Base-by-base conservation (phyloP, 2,888 invertebrate genomes). In the Tanypteryx hageni region DNA sequence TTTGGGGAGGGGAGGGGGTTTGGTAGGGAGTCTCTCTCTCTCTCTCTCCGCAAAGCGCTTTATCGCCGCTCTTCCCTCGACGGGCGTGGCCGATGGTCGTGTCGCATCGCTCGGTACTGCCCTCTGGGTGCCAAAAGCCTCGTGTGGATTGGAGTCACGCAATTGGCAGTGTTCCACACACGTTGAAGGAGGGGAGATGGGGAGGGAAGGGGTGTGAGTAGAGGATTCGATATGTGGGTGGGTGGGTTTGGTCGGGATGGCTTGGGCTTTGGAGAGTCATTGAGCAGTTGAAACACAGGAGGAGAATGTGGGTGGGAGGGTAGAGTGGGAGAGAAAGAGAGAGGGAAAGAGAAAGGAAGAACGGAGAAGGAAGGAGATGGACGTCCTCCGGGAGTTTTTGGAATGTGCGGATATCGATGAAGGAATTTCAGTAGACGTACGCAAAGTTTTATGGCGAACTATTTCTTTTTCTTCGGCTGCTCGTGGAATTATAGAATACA, bases 111-210 rank as follows among this genome's bases (percentile, higher is more conserved):
- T 61, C 61, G 31, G 22, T 59, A 68, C 86, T 89, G 89, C 68
- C 89, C 44, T 89, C 68, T 31, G 86, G 89, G 89, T 89, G 89
- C 89, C 89, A 89, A 89, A 89, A 89, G 58, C 31, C 86, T 18
- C 68, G 86, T 61, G 86, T 86, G 86, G 86, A 86, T 86, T 86
- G 89, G 44, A 89, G 64, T 89, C 89, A 89, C 89, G 89, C 89
- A 64, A 89, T 89, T 89, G 89, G 89, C 89, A 89, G 64, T 56
- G 64, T 44, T 64, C 89, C 89, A 89, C 89, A 44, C 89, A 68
- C 18, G 44, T 13, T 44, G 31, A 44, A 64, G 68, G 89, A 10
- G 27, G 44, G 61, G 3, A 59, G 16, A 16, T 13, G 58, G 22
- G 18, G 58, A 10, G 27, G 82, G 82, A 14, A 1, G 0, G 16